Percentiles rank a stretch among this genome's conserved stretches.
phyloP scores from a whole-genome alignment of 2,888 invertebrate genomes.

The Adelphocoris suturalis region DNA sequence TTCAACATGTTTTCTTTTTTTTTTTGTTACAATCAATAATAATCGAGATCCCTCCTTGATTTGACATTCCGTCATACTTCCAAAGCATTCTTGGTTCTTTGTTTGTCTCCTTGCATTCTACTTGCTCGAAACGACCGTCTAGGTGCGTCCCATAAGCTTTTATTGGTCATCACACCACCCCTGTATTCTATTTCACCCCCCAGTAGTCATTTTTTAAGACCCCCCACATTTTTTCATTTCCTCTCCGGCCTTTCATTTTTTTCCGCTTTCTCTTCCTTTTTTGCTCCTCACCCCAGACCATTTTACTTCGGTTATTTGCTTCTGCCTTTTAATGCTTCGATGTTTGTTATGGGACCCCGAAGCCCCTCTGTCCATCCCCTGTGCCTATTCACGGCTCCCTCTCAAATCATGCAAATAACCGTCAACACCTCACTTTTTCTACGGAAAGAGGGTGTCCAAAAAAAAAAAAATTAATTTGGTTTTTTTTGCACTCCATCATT shows the following conservation, averaged over 20 bases:
- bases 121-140: not conserved
- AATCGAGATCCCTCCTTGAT: no score
- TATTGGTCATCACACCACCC: conserved; percentile 63
- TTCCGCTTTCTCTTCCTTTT: not conserved
- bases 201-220: conserved; percentile 36
- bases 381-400: not conserved
- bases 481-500: conserved; percentile 6
- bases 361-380: not conserved
- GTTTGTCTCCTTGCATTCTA: not conserved
- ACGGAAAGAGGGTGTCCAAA: conserved; percentile 6
- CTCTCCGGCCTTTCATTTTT: not conserved
- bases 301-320: conserved; percentile 61
- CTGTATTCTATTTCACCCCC: not conserved
- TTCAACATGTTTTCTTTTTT: no score
- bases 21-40: no score
- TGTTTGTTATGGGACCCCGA: conserved; percentile 41
- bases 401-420: conserved; percentile 61
- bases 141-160: conserved; percentile 31
- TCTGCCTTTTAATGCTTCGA: conserved; percentile 61
- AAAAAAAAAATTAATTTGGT: conserved; percentile 52
- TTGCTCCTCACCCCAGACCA: not conserved
- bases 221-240: not conserved
- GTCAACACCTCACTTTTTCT: conserved; percentile 42
- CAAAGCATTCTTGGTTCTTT: not conserved
- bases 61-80: no score